A percentile compares a stretch with the other conserved stretches of the same genome.
Conservation (phyloP, 2,797 vertebrate species). For the Mus caroli region DNA sequence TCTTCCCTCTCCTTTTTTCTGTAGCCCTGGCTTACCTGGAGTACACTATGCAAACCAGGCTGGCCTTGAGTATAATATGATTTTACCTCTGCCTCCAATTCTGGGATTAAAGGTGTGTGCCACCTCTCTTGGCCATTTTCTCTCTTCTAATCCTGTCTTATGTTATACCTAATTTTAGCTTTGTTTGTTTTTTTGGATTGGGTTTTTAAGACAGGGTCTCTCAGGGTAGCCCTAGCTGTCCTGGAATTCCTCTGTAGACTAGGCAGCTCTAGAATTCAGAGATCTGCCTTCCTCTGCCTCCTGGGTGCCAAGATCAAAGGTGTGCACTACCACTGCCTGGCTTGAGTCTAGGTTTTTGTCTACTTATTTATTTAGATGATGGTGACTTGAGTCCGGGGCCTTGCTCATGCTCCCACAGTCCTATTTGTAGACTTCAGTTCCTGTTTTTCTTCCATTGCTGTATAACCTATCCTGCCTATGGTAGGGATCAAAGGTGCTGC, state of each 20-base stretch:
- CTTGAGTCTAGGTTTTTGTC: neutral
- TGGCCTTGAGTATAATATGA: neutral
- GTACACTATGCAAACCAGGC: neutral
- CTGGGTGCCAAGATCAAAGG: neutral
- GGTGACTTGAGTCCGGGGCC: neutral
- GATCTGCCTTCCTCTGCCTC: neutral
- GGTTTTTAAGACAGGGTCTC: neutral
- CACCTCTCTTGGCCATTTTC: neutral
- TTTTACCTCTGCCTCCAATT: neutral
- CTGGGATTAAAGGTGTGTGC: neutral
- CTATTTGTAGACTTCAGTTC: neutral
- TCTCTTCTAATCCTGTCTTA: neutral
- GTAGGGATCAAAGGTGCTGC: slow-evolving; percentile 9
- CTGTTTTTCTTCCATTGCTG: slow-evolving; percentile 12
- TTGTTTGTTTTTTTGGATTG: neutral
- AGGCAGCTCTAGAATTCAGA: neutral
- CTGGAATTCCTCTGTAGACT: neutral
- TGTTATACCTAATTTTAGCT: neutral
- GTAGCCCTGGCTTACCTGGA: neutral
- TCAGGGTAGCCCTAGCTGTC: neutral
- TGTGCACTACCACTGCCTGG: neutral
- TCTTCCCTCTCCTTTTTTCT: neutral
- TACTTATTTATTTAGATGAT: neutral
- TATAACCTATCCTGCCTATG: neutral
- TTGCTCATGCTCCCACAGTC: neutral